Percentiles rank a stretch among this genome's conserved stretches.
phyloP scores from a whole-genome alignment of 2,113 vertebrate genomes.

The Symphodus melops region DNA sequence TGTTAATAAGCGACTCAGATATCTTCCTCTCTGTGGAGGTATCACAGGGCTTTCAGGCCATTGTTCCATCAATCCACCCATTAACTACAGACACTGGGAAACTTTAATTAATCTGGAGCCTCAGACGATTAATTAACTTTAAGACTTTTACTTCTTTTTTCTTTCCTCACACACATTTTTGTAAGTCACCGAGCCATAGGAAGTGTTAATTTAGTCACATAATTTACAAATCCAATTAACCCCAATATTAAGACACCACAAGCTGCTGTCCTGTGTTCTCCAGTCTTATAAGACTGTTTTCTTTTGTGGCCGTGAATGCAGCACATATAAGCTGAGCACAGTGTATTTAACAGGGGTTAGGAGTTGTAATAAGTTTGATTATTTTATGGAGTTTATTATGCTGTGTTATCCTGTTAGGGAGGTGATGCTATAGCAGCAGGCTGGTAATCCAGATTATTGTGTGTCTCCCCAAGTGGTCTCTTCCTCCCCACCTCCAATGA shows the following conservation, averaged over 20 bases:
- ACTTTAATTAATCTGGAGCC: constrained; percentile 74
- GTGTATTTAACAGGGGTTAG: constrained; percentile 73
- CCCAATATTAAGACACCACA: constrained; percentile 68
- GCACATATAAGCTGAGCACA: constrained; percentile 60
- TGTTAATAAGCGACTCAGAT: constrained; percentile 58
- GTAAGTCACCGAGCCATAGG: constrained; percentile 50
- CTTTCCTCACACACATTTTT: constrained; percentile 54
- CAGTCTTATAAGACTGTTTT: constrained; percentile 63
- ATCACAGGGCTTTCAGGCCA: constrained; percentile 44
- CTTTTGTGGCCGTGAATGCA: constrained; percentile 56
- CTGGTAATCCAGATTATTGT: constrained; percentile 55
- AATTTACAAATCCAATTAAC: constrained; percentile 81
- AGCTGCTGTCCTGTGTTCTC: constrained; percentile 72
- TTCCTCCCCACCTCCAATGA: constrained; percentile 3
- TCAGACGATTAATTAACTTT: constrained; percentile 77
- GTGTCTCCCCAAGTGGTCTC: neutral
- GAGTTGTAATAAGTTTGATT: constrained; percentile 78
- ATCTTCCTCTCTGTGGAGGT: constrained; percentile 39
- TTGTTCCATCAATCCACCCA: constrained; percentile 69
- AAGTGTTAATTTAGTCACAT: constrained; percentile 69
- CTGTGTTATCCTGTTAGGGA: constrained; percentile 78
- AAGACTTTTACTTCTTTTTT: constrained; percentile 61
- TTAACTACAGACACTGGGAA: constrained; percentile 77
- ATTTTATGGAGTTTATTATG: constrained; percentile 76
- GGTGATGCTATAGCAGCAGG: constrained; percentile 54